phyloP scores from a whole-genome alignment of 2,888 invertebrate genomes.

The Euzophera pinguis region DNA sequence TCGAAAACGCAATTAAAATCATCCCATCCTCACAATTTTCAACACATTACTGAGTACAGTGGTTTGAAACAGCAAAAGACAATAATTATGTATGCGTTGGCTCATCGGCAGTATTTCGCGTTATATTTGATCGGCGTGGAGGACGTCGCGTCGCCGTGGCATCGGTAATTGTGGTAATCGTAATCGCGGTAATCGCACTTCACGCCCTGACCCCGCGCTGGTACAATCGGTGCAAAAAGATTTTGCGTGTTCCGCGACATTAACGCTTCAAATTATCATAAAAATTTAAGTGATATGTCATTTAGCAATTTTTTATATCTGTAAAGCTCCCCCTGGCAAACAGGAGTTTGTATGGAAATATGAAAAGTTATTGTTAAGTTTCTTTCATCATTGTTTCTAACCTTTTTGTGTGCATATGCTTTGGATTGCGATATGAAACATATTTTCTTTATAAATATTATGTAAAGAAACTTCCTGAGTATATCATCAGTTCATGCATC shows the following conservation, averaged over 20 bases:
- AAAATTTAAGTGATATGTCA: no score
- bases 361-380: no score
- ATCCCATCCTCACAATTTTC: not conserved
- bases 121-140: constrained; percentile 2
- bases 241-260: not conserved
- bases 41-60: not conserved
- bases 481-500: no score
- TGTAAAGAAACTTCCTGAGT: no score
- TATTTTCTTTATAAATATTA: no score
- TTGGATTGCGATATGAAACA: no score
- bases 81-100: not conserved
- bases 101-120: constrained; percentile 8
- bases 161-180: constrained; percentile 65
- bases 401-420: no score
- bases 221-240: constrained; percentile 26
- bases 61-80: not conserved
- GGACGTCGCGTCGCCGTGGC: constrained; percentile 43
- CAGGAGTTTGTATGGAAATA: no score
- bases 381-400: no score
- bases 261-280: not conserved
- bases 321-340: no score
- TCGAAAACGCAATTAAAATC: no score
- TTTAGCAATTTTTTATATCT: no score
- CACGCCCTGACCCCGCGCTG: constrained; percentile 52
- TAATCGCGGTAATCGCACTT: constrained; percentile 3